Evolutionary conservation across 2,113 vertebrate species (phyloP).

Genomic region (Caretta caretta): DNA sequence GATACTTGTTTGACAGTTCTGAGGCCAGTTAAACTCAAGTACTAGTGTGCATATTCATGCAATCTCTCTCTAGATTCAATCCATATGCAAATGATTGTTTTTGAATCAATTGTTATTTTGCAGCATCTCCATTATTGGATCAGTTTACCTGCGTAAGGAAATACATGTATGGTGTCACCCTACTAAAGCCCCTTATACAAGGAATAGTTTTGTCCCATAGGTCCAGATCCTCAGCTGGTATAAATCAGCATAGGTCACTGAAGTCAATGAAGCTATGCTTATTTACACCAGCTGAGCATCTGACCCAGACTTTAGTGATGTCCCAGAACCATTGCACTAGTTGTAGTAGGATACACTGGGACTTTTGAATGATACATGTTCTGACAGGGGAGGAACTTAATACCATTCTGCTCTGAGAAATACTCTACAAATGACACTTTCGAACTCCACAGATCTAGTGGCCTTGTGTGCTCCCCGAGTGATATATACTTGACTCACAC

Average conservation of each 20-base stretch:
- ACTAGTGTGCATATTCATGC: neutral
- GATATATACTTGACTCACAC: neutral
- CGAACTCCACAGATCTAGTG: neutral
- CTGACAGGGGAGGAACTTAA: neutral
- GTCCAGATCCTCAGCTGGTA: neutral
- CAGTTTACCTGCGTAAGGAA: neutral
- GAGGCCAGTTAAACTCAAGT: constrained; percentile 11
- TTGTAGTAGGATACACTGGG: neutral
- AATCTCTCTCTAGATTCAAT: neutral
- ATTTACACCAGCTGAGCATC: neutral
- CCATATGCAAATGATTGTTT: neutral
- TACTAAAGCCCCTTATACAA: neutral
- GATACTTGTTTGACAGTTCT: constrained; percentile 50
- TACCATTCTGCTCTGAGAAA: neutral
- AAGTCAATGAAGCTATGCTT: neutral
- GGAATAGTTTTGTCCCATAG: neutral
- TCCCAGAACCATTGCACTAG: neutral
- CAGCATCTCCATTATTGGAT: neutral
- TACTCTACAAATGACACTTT: neutral
- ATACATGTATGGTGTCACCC: neutral
- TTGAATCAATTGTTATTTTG: neutral
- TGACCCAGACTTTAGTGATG: neutral
- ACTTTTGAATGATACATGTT: neutral
- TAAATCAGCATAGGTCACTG: neutral
- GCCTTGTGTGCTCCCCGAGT: neutral